Conservation (phyloP, 1,140 invertebrate species). For the Idris sp. region DNA sequence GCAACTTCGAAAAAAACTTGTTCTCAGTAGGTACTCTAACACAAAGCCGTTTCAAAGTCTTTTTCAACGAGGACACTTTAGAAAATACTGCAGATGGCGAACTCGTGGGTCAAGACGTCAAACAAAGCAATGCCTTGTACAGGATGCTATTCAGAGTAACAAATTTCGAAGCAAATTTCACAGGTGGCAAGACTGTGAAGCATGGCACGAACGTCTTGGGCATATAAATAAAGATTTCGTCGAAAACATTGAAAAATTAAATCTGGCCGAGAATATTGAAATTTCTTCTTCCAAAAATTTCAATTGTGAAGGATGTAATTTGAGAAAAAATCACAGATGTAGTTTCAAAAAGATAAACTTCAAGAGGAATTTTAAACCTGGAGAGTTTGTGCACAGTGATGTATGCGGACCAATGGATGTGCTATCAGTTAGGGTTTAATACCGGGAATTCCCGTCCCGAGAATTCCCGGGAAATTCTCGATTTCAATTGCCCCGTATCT, state of each 20-base stretch:
- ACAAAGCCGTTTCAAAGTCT: constrained; percentile 5
- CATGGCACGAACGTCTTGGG: constrained; percentile 22
- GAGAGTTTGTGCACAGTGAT: constrained; percentile 24
- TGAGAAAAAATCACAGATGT: constrained; percentile 15
- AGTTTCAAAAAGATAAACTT: neutral
- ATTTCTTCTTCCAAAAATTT: constrained; percentile 23
- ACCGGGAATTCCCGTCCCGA: no score
- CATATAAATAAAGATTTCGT: constrained; percentile 19
- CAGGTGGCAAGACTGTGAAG: neutral
- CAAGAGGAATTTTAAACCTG: constrained; percentile 5
- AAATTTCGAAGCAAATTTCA: constrained; percentile 8
- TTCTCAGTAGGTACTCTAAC: constrained; percentile 30
- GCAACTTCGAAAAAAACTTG: constrained; percentile 13
- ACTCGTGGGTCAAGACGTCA: no score
- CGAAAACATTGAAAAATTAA: constrained; percentile 5
- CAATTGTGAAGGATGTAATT: constrained; percentile 12
- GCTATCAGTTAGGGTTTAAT: no score
- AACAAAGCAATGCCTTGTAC: no score
- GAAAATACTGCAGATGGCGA: no score
- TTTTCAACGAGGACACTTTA: constrained; percentile 7
- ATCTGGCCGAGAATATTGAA: neutral
- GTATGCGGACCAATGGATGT: constrained; percentile 25
- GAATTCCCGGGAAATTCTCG: no score
- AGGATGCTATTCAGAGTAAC: no score
- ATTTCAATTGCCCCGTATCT: no score